A percentile compares a stretch with the other conserved stretches of the same genome.
phyloP scores from a whole-genome alignment of 2,797 vertebrate genomes.

The Oreochromis mossambicus region DNA sequence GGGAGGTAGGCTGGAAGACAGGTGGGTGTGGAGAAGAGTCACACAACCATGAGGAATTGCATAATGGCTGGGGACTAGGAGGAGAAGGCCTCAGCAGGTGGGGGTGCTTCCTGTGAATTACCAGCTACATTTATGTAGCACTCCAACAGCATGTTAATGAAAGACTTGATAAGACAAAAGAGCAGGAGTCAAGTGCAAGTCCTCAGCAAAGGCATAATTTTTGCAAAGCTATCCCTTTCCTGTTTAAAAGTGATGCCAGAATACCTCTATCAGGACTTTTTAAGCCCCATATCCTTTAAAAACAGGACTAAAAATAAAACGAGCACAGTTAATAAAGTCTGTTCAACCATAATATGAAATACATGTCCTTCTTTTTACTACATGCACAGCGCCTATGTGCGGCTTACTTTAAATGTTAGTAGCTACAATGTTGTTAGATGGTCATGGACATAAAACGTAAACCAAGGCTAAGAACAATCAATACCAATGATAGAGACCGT shows the following conservation, averaged over 20 bases:
- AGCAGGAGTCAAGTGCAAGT: conserved; percentile 63
- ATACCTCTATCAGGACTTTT: conserved; percentile 31
- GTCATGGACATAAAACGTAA: conserved; percentile 61
- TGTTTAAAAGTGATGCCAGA: conserved; percentile 48
- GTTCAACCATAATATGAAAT: conserved; percentile 5
- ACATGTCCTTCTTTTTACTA: conserved; percentile 2
- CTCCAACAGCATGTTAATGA: conserved; percentile 66
- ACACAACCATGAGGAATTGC: conserved; percentile 59
- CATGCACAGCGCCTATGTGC: conserved; percentile 7
- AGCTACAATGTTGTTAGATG: conserved; percentile 20
- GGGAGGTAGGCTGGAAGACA: conserved; percentile 40
- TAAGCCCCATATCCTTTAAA: conserved; percentile 13
- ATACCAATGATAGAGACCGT: conserved; percentile 62
- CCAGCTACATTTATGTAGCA: conserved; percentile 56
- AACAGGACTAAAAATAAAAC: conserved; percentile 15
- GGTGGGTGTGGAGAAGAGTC: conserved; percentile 55
- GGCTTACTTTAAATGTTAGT: conserved; percentile 7
- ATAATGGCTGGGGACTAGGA: conserved; percentile 58
- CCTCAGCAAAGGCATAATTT: conserved; percentile 43
- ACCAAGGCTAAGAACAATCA: conserved; percentile 59
- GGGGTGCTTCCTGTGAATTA: conserved; percentile 54
- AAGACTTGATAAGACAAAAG: conserved; percentile 58
- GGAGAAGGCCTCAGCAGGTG: conserved; percentile 62
- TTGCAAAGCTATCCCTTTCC: conserved; percentile 41
- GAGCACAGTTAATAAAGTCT: conserved; percentile 31